phyloP scores from a whole-genome alignment of 1,140 invertebrate genomes.

The Brachionus angularis region DNA sequence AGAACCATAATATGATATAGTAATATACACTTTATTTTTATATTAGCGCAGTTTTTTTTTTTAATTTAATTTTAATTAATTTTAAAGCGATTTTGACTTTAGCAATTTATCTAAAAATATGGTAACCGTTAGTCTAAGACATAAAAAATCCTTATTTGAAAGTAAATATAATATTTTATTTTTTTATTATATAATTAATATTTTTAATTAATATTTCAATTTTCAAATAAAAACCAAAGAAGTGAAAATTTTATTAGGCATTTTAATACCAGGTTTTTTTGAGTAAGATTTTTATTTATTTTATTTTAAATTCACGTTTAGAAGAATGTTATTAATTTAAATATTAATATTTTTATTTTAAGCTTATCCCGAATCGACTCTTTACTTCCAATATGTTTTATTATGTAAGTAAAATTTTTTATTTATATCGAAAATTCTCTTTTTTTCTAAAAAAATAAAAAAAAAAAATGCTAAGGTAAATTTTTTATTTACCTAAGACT shows the following conservation, averaged over 20 bases:
- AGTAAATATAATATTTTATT: too few species aligned
- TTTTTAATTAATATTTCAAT: neutral
- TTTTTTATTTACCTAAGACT: too few species aligned
- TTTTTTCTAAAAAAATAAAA: too few species aligned
- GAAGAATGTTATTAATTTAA: too few species aligned
- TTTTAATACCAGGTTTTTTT: conserved; percentile 41
- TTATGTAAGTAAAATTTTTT: conserved; percentile 32
- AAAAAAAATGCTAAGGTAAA: too few species aligned
- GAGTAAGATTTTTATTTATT: neutral
- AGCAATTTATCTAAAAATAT: conserved; percentile 14
- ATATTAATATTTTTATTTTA: neutral
- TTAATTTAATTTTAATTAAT: neutral
- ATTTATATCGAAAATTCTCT: too few species aligned
- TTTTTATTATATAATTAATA: too few species aligned
- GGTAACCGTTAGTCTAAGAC: conserved; percentile 23
- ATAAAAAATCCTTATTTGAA: conserved; percentile 19
- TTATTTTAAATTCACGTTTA: neutral
- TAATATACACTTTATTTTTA: too few species aligned
- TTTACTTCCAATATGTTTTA: conserved; percentile 39
- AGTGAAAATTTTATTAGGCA: conserved; percentile 22
- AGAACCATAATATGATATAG: too few species aligned
- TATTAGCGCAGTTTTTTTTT: neutral
- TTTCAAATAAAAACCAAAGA: too few species aligned
- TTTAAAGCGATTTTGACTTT: conserved; percentile 26
- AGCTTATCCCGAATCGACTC: conserved; percentile 38